Base-by-base conservation (phyloP, 2,113 vertebrate species). In the Lathamus discolor region DNA sequence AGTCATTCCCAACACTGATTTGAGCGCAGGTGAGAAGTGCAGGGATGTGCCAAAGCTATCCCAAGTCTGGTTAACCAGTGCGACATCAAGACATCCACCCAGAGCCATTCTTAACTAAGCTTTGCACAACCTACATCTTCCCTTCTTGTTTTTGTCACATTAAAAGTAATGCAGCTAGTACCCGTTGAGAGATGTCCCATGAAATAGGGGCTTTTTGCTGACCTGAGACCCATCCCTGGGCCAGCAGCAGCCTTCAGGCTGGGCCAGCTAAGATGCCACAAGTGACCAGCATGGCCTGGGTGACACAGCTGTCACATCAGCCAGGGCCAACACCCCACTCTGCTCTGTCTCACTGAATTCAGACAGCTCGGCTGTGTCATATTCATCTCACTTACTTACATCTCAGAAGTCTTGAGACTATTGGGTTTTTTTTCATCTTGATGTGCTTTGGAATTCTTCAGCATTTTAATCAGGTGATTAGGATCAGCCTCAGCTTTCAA, bases 291-390 rank as follows among this genome's bases (percentile, higher is more conserved):
- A 2, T 11, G 25, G 25, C 5, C 7, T 43, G 35, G 51, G 44
- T 67, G 76, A 39, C 39, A 54, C 13, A 0, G 4, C 20, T 0
- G 0, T 24, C 44, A 18, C 17, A 44, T 44, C 2, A 4, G 39
- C 46, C 39, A 55, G 17, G 46, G n/a, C 37, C 43, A 27, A 5
- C 31, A 20, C 9, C 37, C 19, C 2, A 0, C 17, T 25, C 43
- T 39, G 68, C 24, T 67, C n/a, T 51, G 20, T 19, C 28, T 39
- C 59, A 17, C 25, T 20, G 48, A 41, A 48, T 33, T 90, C 23
- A 76, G 46, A 37, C 44, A 48, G 23, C 57, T 51, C 49, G 20
- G 37, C 43, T 35, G 4, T 29, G 20, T 46, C 31, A 4, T 19
- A 24, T 0, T 0, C n/a, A 8, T 20, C 48, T 46, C 23, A 11